Evolutionary conservation across 2,113 vertebrate genomes (phyloP).

Genomic region (Petromus typicus): DNA sequence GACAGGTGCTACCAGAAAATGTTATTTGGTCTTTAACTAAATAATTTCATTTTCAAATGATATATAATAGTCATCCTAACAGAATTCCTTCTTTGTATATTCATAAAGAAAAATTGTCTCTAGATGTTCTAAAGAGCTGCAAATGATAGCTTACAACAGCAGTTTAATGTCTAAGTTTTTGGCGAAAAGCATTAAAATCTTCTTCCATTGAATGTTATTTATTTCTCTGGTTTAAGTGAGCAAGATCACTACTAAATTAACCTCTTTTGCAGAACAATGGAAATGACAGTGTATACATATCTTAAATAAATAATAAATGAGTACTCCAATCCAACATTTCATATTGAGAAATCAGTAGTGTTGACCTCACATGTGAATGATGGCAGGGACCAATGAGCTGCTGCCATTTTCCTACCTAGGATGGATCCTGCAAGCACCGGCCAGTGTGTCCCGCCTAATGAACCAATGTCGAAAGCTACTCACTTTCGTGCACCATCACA

Average conservation of each 20-base stretch:
- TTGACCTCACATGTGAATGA: conserved; percentile 80
- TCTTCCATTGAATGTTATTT: conserved; percentile 72
- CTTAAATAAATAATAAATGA: conserved; percentile 86
- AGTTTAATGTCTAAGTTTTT: conserved; percentile 80
- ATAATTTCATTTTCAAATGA: too few species aligned
- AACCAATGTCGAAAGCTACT: background rate
- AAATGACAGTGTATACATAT: conserved; percentile 78
- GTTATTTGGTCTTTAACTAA: too few species aligned
- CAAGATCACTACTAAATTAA: conserved; percentile 72
- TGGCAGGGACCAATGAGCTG: conserved; percentile 10
- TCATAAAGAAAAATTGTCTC: conserved; percentile 83
- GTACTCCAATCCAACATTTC: conserved; percentile 82
- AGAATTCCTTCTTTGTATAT: conserved; percentile 82
- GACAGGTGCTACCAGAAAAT: too few species aligned
- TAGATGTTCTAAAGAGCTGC: conserved; percentile 73
- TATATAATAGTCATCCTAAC: too few species aligned
- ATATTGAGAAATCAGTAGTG: conserved; percentile 79
- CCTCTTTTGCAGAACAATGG: conserved; percentile 76
- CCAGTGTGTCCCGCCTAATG: background rate
- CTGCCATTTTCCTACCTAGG: background rate
- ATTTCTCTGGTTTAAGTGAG: conserved; percentile 72
- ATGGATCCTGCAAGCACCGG: background rate
- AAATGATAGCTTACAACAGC: conserved; percentile 83
- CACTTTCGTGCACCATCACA: background rate
- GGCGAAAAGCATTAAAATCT: conserved; percentile 79